Percentiles rank a stretch among this genome's conserved stretches.
phyloP scores from a whole-genome alignment of 2,888 invertebrate species.

The Drosophila melanosoma region DNA sequence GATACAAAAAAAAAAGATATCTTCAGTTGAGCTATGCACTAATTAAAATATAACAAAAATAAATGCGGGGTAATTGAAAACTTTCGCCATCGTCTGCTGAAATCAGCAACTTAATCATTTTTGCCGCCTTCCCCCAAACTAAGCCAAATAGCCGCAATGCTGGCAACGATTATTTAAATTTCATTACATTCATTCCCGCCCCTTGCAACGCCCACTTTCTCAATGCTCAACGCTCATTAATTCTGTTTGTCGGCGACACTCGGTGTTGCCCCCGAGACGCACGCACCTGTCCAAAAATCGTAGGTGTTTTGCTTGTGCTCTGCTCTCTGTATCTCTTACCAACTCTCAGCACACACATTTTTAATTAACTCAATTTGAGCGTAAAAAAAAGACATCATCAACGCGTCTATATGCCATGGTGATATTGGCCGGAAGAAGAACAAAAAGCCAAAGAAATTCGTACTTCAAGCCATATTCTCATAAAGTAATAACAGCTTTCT shows the following conservation, averaged over 20 bases:
- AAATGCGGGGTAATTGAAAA: constrained; percentile 80
- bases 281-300: constrained; percentile 60
- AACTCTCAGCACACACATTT: constrained; percentile 41
- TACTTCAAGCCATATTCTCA: constrained; percentile 15
- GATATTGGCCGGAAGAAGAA: neutral
- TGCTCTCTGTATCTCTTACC: constrained; percentile 20
- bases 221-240: constrained; percentile 66
- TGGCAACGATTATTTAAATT: constrained; percentile 65
- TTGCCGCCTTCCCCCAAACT: constrained; percentile 27
- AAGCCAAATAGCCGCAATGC: constrained; percentile 52
- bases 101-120: constrained; percentile 71
- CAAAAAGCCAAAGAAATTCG: neutral
- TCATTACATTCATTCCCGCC: constrained; percentile 59
- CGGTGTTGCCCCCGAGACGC: constrained; percentile 26
- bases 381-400: constrained; percentile 75
- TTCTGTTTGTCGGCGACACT: constrained; percentile 61
- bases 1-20: constrained; percentile 5
- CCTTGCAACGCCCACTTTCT: neutral
- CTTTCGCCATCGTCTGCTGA: constrained; percentile 63
- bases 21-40: constrained; percentile 43
- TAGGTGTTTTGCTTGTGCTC: constrained; percentile 21
- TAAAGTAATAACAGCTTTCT: constrained; percentile 23
- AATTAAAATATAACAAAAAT: constrained; percentile 78
- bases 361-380: constrained; percentile 81
- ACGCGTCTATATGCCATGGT: constrained; percentile 32